Percentiles rank a stretch among this genome's conserved stretches.
Conservation (phyloP, 2,113 vertebrate genomes). For the Nannospalax galili region DNA sequence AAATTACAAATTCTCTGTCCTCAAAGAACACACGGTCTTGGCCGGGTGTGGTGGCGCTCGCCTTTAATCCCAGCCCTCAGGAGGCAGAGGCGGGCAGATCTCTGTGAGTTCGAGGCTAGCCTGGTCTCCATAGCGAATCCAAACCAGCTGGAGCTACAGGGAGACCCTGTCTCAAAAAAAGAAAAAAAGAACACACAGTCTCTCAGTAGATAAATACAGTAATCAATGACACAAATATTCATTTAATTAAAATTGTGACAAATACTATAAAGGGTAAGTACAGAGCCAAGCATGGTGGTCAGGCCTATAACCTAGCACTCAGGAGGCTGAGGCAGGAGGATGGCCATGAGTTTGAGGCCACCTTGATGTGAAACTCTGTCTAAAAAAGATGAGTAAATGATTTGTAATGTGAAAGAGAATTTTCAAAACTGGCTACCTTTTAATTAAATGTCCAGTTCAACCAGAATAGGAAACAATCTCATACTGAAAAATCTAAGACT, state of each 20-base stretch:
- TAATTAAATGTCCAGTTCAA: constrained; percentile 11
- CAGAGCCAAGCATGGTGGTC: not conserved
- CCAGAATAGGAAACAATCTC: not conserved
- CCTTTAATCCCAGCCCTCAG: too few relatives aligned
- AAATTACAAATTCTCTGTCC: not conserved
- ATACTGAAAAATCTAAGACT: too few relatives aligned
- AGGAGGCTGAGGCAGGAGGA: not conserved
- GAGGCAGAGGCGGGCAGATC: too few relatives aligned
- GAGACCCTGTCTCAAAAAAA: too few relatives aligned
- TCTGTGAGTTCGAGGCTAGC: too few relatives aligned
- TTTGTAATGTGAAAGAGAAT: not conserved
- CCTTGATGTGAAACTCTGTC: not conserved
- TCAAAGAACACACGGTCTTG: too few relatives aligned
- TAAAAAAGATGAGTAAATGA: not conserved
- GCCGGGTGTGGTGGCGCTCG: too few relatives aligned
- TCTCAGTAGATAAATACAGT: not conserved
- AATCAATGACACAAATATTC: not conserved
- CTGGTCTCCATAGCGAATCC: too few relatives aligned
- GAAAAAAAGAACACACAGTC: too few relatives aligned
- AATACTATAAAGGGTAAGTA: not conserved
- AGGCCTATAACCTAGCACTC: not conserved
- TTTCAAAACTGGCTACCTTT: not conserved
- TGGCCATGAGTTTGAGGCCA: not conserved
- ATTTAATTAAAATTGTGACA: not conserved
- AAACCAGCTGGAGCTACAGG: too few relatives aligned